phyloP scores from a whole-genome alignment of 2,113 vertebrate species.

The Neogobius melanostomus region DNA sequence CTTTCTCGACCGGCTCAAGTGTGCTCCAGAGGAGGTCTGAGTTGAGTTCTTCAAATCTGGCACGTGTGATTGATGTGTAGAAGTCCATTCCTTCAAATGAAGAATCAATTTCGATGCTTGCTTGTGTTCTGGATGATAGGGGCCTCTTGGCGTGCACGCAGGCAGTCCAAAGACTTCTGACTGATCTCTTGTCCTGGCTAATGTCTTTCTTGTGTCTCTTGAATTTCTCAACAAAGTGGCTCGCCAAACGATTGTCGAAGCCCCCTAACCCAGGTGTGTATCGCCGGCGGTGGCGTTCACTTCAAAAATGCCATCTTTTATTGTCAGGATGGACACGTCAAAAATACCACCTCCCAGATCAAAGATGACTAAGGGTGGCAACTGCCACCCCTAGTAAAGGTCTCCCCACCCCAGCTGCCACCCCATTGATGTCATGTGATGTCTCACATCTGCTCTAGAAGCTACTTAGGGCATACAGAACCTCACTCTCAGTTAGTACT shows the following conservation, averaged over 20 bases:
- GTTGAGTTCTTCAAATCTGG: conserved; percentile 73
- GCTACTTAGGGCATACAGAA: too few species aligned
- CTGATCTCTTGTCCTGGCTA: conserved; percentile 67
- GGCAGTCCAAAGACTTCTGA: conserved; percentile 67
- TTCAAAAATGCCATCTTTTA: conserved; percentile 75
- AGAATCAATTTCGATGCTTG: conserved; percentile 71
- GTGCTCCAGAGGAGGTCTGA: conserved; percentile 71
- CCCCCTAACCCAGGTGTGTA: conserved; percentile 70
- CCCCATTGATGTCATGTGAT: too few species aligned
- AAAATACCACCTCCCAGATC: conserved; percentile 71
- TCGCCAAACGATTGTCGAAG: conserved; percentile 72
- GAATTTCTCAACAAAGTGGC: conserved; percentile 70
- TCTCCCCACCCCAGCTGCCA: too few species aligned
- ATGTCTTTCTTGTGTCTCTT: conserved; percentile 72
- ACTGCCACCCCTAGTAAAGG: too few species aligned
- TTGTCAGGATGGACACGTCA: conserved; percentile 72
- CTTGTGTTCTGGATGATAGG: conserved; percentile 70
- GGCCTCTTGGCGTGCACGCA: conserved; percentile 73
- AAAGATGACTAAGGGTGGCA: conserved; percentile 71
- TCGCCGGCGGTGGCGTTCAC: conserved; percentile 72
- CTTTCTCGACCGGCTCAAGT: conserved; percentile 68
- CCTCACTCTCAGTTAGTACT: too few species aligned
- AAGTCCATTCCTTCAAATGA: conserved; percentile 72
- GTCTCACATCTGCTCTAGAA: too few species aligned
- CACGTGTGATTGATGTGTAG: conserved; percentile 72